A percentile compares a stretch with the other conserved stretches of the same genome.
Conservation (phyloP, 2,888 invertebrate genomes). For the Pterostichus madidus region DNA sequence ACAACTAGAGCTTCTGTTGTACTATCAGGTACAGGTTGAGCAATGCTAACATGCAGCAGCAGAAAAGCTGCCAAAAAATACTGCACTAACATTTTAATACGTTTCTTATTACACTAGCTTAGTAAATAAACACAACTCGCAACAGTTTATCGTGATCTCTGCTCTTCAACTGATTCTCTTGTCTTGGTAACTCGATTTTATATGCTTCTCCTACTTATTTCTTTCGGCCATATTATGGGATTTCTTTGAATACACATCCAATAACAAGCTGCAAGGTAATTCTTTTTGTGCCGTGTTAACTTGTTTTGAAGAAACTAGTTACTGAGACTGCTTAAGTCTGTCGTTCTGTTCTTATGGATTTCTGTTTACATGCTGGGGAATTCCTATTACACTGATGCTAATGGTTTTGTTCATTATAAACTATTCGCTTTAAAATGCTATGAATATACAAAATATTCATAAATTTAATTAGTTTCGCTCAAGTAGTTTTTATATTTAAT, state of each 20-base stretch:
- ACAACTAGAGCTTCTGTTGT: slow-evolving; percentile 18
- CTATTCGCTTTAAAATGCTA: background rate
- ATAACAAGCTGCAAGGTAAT: slow-evolving; percentile 35
- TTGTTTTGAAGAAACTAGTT: slow-evolving; percentile 39
- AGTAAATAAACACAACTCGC: background rate
- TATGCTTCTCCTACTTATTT: slow-evolving; percentile 37
- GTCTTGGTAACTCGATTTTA: background rate
- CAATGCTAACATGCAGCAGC: slow-evolving; percentile 10
- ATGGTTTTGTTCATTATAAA: slow-evolving; percentile 6
- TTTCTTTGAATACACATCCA: slow-evolving; percentile 20
- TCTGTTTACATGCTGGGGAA: slow-evolving; percentile 39
- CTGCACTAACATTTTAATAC: slow-evolving; percentile 32
- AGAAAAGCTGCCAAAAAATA: slow-evolving; percentile 35
- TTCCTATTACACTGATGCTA: slow-evolving; percentile 18
- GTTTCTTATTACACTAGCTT: background rate
- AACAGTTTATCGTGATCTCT: slow-evolving; percentile 1
- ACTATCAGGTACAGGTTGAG: slow-evolving; percentile 17
- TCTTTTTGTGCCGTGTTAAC: background rate
- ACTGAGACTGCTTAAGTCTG: background rate
- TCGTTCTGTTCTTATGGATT: too few relatives aligned
- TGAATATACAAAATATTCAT: too few relatives aligned
- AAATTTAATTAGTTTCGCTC: too few relatives aligned
- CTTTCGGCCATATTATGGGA: background rate
- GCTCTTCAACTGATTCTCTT: slow-evolving; percentile 15
- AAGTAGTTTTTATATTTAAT: too few relatives aligned